phyloP scores from a whole-genome alignment of 2,797 vertebrate species.

The Sciaenops ocellatus region DNA sequence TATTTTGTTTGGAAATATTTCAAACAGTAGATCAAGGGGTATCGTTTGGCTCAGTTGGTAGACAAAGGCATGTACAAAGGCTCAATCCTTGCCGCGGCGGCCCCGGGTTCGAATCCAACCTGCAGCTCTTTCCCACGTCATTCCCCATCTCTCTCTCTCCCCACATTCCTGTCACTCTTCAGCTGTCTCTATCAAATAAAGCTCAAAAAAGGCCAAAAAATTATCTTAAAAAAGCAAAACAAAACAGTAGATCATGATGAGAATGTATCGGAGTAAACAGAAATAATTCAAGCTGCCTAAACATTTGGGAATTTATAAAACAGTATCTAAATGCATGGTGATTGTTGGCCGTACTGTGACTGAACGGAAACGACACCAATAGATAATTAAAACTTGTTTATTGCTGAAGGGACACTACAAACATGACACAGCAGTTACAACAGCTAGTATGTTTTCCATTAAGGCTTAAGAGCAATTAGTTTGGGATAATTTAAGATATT shows the following conservation, averaged over 20 bases:
- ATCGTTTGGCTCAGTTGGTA: too few species aligned
- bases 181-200: too few species aligned
- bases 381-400: slow-evolving; percentile 62
- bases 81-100: too few species aligned
- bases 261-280: neutral
- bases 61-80: too few species aligned
- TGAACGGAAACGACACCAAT: slow-evolving; percentile 62
- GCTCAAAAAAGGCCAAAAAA: too few species aligned
- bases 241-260: neutral
- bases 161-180: too few species aligned
- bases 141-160: too few species aligned
- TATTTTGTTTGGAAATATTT: neutral
- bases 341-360: slow-evolving; percentile 21
- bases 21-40: neutral
- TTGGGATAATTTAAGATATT: slow-evolving; percentile 10
- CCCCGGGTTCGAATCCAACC: too few species aligned
- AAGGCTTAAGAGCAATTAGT: slow-evolving; percentile 25
- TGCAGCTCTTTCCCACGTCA: too few species aligned
- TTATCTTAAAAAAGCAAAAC: too few species aligned
- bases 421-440: slow-evolving; percentile 54
- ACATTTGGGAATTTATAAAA: neutral
- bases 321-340: neutral
- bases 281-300: neutral
- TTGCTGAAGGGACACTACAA: slow-evolving; percentile 60
- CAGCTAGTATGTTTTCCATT: slow-evolving; percentile 26